Percentiles rank a stretch among this genome's conserved stretches.
Conservation (phyloP, 1,140 invertebrate genomes). For the Neodiprion pinetum region DNA sequence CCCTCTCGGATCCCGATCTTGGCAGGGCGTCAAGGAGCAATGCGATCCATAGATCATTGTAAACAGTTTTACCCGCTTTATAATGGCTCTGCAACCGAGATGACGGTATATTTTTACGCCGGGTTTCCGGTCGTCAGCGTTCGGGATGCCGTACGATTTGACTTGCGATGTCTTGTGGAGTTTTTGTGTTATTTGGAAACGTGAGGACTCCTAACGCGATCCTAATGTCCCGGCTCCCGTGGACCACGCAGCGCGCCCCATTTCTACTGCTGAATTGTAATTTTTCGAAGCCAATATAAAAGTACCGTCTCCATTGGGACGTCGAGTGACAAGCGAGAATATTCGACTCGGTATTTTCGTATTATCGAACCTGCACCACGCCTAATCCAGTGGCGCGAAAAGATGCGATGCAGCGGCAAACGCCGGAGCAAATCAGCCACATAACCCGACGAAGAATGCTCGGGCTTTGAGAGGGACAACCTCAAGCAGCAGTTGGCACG, state of each 20-base stretch:
- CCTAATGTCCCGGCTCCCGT: not conserved
- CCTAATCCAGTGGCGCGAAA: not conserved
- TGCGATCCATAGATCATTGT: slow-evolving; percentile 5
- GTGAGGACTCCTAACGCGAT: not conserved
- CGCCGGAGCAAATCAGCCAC: not conserved
- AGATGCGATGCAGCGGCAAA: not conserved
- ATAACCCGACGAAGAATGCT: not conserved
- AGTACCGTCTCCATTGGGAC: not conserved
- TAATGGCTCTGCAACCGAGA: not conserved
- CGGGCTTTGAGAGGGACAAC: not conserved
- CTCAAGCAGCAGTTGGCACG: not conserved
- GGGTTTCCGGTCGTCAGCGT: not conserved
- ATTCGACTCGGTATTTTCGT: not conserved
- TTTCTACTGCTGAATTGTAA: not conserved
- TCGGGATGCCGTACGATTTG: not conserved
- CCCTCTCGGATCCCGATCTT: not conserved
- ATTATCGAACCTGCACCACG: not conserved
- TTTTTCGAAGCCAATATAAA: not conserved
- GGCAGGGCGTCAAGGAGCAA: not conserved
- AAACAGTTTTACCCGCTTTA: not conserved
- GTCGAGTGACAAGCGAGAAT: not conserved
- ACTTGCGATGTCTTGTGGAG: not conserved
- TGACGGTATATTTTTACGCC: slow-evolving; percentile 1
- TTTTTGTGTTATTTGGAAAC: slow-evolving; percentile 3
- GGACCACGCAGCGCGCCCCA: not conserved